Percentiles rank a stretch among this genome's conserved stretches.
Conservation (phyloP, 2,113 vertebrate species). For the Elephas maximus region DNA sequence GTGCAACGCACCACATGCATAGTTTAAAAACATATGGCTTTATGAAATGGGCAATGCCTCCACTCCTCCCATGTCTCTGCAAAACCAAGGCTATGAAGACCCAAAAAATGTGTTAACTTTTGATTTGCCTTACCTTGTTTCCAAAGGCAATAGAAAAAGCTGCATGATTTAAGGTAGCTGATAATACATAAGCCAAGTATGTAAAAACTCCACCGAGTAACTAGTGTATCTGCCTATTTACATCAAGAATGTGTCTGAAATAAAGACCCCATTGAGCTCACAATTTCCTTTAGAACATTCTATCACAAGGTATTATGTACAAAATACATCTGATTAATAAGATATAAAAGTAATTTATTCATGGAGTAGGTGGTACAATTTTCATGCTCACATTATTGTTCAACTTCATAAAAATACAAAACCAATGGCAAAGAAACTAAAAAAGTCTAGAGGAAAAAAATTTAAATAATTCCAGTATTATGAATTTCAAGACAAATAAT, state of each 20-base stretch:
- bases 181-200: constrained; percentile 43
- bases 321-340: neutral
- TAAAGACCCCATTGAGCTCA: constrained; percentile 16
- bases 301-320: neutral
- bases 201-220: constrained; percentile 69
- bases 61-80: neutral
- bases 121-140: neutral
- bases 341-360: neutral
- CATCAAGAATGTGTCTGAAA: neutral
- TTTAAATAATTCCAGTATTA: neutral
- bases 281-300: constrained; percentile 30
- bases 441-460: neutral
- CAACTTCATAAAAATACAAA: neutral
- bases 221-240: constrained; percentile 58
- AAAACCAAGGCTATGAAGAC: neutral
- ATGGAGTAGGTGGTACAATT: neutral
- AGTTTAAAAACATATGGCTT: constrained; percentile 67
- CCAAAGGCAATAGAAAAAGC: neutral
- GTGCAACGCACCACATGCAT: constrained; percentile 46
- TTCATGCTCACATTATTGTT: neutral
- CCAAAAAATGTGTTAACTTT: neutral
- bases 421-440: neutral
- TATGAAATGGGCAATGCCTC: neutral
- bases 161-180: neutral
- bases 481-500: constrained; percentile 55